Evolutionary conservation across 2,113 vertebrate species (phyloP), one percentile per base, ranked within the genome.

Genomic region (Prietella phreatophila): DNA sequence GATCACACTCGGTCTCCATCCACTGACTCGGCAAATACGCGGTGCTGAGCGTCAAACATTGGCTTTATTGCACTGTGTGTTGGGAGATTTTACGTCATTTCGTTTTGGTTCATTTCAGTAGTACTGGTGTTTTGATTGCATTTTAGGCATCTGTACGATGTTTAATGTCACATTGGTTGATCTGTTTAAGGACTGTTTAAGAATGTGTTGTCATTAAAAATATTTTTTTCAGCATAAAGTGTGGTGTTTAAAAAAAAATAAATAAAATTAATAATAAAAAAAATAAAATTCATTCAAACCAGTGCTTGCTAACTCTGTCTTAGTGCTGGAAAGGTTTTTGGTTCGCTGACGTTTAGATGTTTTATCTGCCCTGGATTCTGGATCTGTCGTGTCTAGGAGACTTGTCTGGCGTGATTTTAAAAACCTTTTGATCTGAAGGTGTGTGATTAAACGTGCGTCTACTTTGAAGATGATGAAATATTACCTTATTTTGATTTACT

Each of bases 161-260:
- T 84, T 56, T 91, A 91, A 90, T 92, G 90, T 91, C 91, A 73
- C 92, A 91, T 90, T 87, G 92, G 4, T 39, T 20, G 55, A 84
- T 65, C 88, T 88, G 89, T 85, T 78, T 82, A 87, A 89, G 88
- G 69, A 87, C 85, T 92, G 85, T 94, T 91, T 89, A 92, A 93
- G 92, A 93, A 94, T 94, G 93, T 93, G 93, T 94, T 94, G 93
- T 94, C 94, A 95, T 95, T 96, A 95, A 95, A 95, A 93, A 92
- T 89, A 42, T 93, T 95, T 94, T 94, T 94, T 94, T 91, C 94
- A 94, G 93, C 93, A 93, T 63, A 30, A 39, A 36, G 20, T 82
- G 55, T 55, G 36, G 71, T 42, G 36, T 14, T 78, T 6, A 47
- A 47, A 47, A 47, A 47, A 47, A 47, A 47, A 47, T 7, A 42